These are phyloP conservation scores for Gavialis gangeticus DNA, from an alignment of 2,113 vertebrate genomes.

Conservation along the genomic window DNA sequence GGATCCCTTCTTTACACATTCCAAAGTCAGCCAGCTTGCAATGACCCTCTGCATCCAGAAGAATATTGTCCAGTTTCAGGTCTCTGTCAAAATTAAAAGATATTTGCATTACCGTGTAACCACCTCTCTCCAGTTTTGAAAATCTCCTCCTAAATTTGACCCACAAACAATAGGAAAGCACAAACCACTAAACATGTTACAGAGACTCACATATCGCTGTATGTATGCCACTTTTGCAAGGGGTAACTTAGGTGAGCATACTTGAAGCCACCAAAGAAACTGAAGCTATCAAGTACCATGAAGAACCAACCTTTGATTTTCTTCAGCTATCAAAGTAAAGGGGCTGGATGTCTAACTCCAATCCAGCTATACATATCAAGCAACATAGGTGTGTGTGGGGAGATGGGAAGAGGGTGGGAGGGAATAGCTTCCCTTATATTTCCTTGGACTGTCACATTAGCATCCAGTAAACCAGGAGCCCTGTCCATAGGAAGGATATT, in stretches of 20 bases:
- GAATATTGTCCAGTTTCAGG: conserved; percentile 99
- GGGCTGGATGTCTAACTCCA: neutral
- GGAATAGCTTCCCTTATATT: neutral
- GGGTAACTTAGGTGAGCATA: neutral
- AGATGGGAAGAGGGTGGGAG: neutral
- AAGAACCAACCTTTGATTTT: neutral
- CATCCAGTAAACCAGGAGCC: neutral
- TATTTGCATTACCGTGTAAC: neutral
- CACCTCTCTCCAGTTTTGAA: neutral
- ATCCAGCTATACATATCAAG: neutral
- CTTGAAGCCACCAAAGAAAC: neutral
- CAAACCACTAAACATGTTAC: neutral
- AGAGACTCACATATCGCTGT: too few species aligned
- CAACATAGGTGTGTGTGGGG: neutral
- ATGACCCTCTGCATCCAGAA: conserved; percentile 97
- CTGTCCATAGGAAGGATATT: neutral
- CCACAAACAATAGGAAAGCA: neutral
- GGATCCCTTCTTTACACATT: conserved; percentile 99
- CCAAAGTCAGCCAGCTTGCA: conserved; percentile 99
- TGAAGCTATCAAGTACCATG: neutral
- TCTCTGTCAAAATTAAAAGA: conserved; percentile 84
- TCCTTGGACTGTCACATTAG: neutral
- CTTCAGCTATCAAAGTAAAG: neutral
- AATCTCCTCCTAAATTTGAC: neutral
- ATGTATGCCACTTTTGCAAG: neutral